Conservation (phyloP, 2,113 vertebrate species). For the Syngnathus typhle region DNA sequence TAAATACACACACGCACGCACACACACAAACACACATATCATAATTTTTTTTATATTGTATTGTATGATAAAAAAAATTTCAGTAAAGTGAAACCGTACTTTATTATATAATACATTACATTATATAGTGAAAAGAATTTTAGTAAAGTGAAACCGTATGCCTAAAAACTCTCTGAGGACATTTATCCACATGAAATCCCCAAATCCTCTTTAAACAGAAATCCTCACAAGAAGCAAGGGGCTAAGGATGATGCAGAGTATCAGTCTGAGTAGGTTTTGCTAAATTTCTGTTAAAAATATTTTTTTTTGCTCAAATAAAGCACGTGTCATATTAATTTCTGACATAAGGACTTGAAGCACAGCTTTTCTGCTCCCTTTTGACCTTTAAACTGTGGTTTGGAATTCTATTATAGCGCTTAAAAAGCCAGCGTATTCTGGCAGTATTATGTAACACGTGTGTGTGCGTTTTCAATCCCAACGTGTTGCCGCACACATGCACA, state of each 20-base stretch:
- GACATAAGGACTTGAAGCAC: conserved; percentile 1
- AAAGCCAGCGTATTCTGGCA: conserved; percentile 15
- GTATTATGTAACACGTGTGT: conserved; percentile 8
- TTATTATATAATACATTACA: too few species aligned
- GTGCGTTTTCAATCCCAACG: conserved; percentile 20
- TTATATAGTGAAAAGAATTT: conserved; percentile 3
- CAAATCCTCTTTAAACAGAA: conserved; percentile 51
- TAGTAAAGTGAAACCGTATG: background rate
- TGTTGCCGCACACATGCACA: conserved; percentile 3
- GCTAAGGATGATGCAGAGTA: conserved; percentile 18
- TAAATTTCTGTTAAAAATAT: conserved; percentile 14
- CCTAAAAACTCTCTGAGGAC: conserved; percentile 23
- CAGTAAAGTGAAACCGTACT: too few species aligned
- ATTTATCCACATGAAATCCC: conserved; percentile 31
- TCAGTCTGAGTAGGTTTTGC: conserved; percentile 25
- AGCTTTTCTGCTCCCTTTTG: conserved; percentile 16
- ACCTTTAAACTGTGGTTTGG: conserved; percentile 13
- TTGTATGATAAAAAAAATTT: too few species aligned
- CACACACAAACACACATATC: too few species aligned
- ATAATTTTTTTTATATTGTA: too few species aligned
- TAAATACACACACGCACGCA: too few species aligned
- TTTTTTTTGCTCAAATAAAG: background rate
- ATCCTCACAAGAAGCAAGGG: conserved; percentile 26
- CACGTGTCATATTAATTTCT: conserved; percentile 15
- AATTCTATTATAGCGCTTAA: conserved; percentile 18